Base-by-base conservation (phyloP, 2,113 vertebrate genomes). In the Lagopus muta region DNA sequence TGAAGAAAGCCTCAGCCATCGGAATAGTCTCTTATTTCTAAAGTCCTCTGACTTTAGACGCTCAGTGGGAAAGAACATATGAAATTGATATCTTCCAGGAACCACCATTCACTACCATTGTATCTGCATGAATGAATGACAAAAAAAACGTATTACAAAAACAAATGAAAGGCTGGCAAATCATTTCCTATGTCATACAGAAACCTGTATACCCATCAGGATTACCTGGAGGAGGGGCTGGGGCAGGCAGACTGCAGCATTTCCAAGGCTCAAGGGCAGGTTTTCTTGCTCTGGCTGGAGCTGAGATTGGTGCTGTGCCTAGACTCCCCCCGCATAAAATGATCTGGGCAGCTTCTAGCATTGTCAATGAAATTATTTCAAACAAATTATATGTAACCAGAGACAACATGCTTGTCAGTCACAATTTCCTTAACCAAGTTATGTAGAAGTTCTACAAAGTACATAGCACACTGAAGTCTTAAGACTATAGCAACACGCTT, bases 111-210 rank as follows among this genome's bases (percentile, higher is more conserved):
- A 94, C 83, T 91, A 77, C 47, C 79, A 74, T 93, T 96, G 94
- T 94, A 95, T 88, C 86, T 96, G 92, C 96, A 92, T 86, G 94
- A 95, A 91, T 90, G 94, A 88, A 65, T 79, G 76, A 88, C 86
- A 95, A 94, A 95, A 94, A 95, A 92, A 90, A 90, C 47, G 73
- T 88, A 89, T 75, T 48, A 93, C 76, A 93, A 95, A 91, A 78
- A 92, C 36, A 86, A 89, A 62, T 82, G 70, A 90, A 90, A 95
- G 70, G 79, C 57, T 81, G 57, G 69, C 0, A 0, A 88, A 92
- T 81, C 2, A 55, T 90, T 90, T 94, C 47, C 90, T 88, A 34
- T 83, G 52, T 67, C 69, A 74, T 48, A 86, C 1, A 82, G 85
- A 92, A 86, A 88, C 43, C 80, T 88, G 80, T 62, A 84, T 52